A percentile compares a stretch with the other conserved stretches of the same genome.
These are phyloP conservation scores for Pelodytes ibericus DNA, from an alignment of 2,797 vertebrate species.

Conservation along the genomic window DNA sequence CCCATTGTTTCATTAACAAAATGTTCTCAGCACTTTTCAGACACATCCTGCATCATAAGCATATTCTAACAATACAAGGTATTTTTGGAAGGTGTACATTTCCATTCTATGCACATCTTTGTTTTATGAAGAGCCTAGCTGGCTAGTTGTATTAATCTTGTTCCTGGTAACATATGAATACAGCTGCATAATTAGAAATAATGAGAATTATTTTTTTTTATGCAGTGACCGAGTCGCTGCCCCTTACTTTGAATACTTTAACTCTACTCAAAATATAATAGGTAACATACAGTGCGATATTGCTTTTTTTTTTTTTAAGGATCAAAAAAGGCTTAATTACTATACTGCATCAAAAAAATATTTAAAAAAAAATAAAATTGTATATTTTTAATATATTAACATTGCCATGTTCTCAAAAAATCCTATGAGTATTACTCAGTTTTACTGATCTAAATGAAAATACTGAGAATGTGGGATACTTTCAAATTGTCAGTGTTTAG, in stretches of 20 bases:
- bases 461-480: too few species aligned
- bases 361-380: too few species aligned
- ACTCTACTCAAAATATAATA: too few species aligned
- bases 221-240: background rate
- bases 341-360: too few species aligned
- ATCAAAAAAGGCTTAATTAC: too few species aligned
- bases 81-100: constrained; percentile 35
- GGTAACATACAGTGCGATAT: too few species aligned
- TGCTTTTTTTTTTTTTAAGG: too few species aligned
- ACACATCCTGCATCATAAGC: constrained; percentile 29
- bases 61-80: constrained; percentile 31
- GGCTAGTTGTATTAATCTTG: constrained; percentile 25
- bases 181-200: constrained; percentile 25
- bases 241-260: background rate
- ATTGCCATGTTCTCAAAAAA: too few species aligned
- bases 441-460: too few species aligned
- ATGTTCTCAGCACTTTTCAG: constrained; percentile 11
- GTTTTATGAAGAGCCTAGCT: background rate
- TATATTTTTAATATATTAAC: too few species aligned
- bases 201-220: background rate
- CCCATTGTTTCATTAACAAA: constrained; percentile 39
- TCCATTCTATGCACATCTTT: background rate
- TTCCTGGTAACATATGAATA: constrained; percentile 16
- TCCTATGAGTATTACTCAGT: too few species aligned
- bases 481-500: too few species aligned